Conservation (phyloP, 2,797 vertebrate species). For the Schizopygopsis malacanthus region DNA sequence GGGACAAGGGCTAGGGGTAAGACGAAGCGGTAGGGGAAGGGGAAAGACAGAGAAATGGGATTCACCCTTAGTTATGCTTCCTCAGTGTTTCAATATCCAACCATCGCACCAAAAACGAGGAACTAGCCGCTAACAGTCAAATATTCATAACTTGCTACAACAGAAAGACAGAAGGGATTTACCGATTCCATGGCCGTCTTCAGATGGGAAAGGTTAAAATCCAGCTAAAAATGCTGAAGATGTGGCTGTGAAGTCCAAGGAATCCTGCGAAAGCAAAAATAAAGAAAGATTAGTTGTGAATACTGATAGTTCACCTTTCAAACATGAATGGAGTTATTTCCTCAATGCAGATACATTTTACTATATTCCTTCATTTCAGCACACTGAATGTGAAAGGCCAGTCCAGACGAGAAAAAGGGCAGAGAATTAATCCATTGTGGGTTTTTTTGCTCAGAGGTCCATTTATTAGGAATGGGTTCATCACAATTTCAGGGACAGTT, state of each 20-base stretch:
- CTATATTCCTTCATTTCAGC: slow-evolving; percentile 9
- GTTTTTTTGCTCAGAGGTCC: slow-evolving; percentile 48
- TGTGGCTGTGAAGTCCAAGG: slow-evolving; percentile 69
- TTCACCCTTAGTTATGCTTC: background rate
- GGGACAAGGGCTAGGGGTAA: too few species aligned
- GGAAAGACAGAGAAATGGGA: too few species aligned
- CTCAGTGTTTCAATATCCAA: slow-evolving; percentile 7
- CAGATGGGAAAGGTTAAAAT: slow-evolving; percentile 80
- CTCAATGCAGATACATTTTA: slow-evolving; percentile 13
- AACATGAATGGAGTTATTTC: slow-evolving; percentile 29
- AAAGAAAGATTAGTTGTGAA: slow-evolving; percentile 65
- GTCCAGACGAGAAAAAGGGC: slow-evolving; percentile 6
- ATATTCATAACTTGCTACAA: background rate
- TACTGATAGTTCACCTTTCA: slow-evolving; percentile 64
- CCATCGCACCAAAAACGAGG: background rate
- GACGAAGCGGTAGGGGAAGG: too few species aligned
- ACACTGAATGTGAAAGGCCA: background rate
- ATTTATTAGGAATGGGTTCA: slow-evolving; percentile 67
- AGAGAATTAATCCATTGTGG: slow-evolving; percentile 31
- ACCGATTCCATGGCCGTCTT: slow-evolving; percentile 87
- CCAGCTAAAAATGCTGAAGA: slow-evolving; percentile 72
- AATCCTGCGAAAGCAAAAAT: slow-evolving; percentile 75
- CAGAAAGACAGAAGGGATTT: slow-evolving; percentile 66
- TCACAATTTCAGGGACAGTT: slow-evolving; percentile 66
- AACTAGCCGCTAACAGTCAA: slow-evolving; percentile 1